Base-by-base conservation (phyloP, 1,140 invertebrate species). In the Leguminivora glycinivorella region DNA sequence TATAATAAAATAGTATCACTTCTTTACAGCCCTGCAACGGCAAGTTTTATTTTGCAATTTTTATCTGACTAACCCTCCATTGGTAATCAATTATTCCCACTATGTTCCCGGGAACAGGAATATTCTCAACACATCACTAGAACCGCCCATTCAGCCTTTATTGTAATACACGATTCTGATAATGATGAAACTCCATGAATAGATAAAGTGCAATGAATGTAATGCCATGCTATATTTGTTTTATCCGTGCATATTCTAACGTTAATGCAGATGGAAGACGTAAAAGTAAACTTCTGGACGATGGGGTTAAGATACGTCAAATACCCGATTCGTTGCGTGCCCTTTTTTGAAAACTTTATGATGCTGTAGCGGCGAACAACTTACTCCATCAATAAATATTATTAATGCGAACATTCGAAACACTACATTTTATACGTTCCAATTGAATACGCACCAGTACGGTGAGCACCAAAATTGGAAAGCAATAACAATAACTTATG, bases 401-500 rank as follows among this genome's bases (percentile, higher is more conserved):
- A n/a, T n/a, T n/a, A n/a, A n/a, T n/a, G n/a, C n/a, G n/a, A n/a
- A n/a, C n/a, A n/a, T 5, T 47, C 14, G 6, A 47, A 5, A 47
- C 43, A 17, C 4, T 17, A 47, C 43, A 47, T 47, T 47, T 47
- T 38, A 38, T 38, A 38, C 10, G n/a, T n/a, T n/a, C n/a, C n/a
- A n/a, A n/a, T 12, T 12, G 12, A 10, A 5, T 34, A 34, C 10
- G n/a, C 5, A 29, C 26, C 26, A 29, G 6, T 34, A 12, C 34
- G 2, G 40, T 10, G n/a, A n/a, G 17, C n/a, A 43, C 40, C 40
- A 43, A 43, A 43, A 56, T 12, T 10, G 19, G 19, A 24, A 56
- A 56, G 7, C 7, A 60, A 60, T 26, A 60, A 26, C 56, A 60
- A n/a, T 60, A 26, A 26, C 52, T 60, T 25, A 60, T n/a, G 25